Conservation (phyloP, 2,113 vertebrate species). For the Ictalurus furcatus region DNA sequence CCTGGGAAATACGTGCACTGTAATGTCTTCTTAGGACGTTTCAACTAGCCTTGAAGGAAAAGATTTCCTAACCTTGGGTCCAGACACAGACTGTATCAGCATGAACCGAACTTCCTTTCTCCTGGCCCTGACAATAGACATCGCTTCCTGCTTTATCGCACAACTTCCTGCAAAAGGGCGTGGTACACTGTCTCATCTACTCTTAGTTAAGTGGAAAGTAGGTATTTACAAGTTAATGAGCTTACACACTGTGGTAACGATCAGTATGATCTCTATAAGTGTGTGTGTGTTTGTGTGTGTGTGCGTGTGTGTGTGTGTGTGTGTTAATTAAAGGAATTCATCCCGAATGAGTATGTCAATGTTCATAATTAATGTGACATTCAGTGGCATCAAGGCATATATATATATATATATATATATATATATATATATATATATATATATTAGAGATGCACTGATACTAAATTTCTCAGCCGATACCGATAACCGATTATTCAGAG, state of each 20-base stretch:
- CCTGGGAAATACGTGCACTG: constrained; percentile 11
- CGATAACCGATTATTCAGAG: too few species aligned
- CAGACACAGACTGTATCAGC: constrained; percentile 61
- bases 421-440: too few species aligned
- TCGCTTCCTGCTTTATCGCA: constrained; percentile 69
- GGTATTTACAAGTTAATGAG: constrained; percentile 24
- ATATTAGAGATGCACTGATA: too few species aligned
- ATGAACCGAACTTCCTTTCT: constrained; percentile 65
- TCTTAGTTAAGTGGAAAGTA: background rate
- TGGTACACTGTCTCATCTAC: constrained; percentile 18
- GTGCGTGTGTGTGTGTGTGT: background rate
- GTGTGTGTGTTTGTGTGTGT: constrained; percentile 19
- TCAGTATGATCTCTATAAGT: constrained; percentile 8
- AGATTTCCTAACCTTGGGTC: background rate
- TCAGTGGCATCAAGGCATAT: background rate
- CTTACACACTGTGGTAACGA: background rate
- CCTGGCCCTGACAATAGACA: constrained; percentile 68
- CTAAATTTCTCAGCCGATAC: too few species aligned
- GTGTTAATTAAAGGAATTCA: constrained; percentile 29
- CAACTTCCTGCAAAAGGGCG: constrained; percentile 65
- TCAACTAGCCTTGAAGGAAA: constrained; percentile 28
- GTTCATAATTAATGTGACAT: background rate
- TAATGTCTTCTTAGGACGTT: constrained; percentile 49
- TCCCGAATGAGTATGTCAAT: background rate
- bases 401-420: too few species aligned